Base-by-base conservation (phyloP, 1,140 invertebrate genomes). In the Dinoponera quadriceps region DNA sequence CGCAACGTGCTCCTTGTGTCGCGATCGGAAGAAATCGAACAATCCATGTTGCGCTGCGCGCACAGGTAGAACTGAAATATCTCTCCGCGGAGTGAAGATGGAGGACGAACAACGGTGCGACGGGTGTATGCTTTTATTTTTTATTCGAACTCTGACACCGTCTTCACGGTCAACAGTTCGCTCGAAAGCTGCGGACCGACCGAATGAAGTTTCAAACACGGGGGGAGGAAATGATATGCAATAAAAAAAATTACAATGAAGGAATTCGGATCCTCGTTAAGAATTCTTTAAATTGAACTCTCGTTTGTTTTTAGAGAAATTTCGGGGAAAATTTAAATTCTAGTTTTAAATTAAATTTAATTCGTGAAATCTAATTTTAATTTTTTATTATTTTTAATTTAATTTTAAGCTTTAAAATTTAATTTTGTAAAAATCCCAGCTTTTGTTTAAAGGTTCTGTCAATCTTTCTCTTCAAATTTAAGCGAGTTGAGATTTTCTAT, bases 1-100 rank as follows among this genome's bases (percentile, higher is more conserved):
- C 62, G 78, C 84, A 83, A 54, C 55, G n/a, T n/a, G 84, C 77
- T 75, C 25, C 20, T 38, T 27, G 33, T 27, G 27, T 75, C 11
- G 4, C 18, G 27, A 49, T 18, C 20, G 33, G 20, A 54, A 77
- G 33, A 29, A 2, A 22, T 49, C 29, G 14, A 54, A 54, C 51
- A 22, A 20, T 77, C 44, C n/a, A n/a, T 44, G 38, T 44, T 44
- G 7, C 7, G 7, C 33, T 33, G 33, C 7, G 33, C 7, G 33
- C 33, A 33, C 7, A 3, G 7, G 33, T 7, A 33, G 33, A 33
- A 33, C 33, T 33, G 33, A 33, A 33, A 33, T 3, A 33, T 33
- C 33, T 33, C 33, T 7, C 33, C 33, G 7, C 33, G 33, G 33
- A 33, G 33, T 7, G 33, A 33, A n/a, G n/a, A 33, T 33, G 7